Percentiles rank a stretch among this genome's conserved stretches.
These are phyloP conservation scores for Yponomeuta malinellus DNA, from an alignment of 2,888 invertebrate species.

Conservation along the genomic window DNA sequence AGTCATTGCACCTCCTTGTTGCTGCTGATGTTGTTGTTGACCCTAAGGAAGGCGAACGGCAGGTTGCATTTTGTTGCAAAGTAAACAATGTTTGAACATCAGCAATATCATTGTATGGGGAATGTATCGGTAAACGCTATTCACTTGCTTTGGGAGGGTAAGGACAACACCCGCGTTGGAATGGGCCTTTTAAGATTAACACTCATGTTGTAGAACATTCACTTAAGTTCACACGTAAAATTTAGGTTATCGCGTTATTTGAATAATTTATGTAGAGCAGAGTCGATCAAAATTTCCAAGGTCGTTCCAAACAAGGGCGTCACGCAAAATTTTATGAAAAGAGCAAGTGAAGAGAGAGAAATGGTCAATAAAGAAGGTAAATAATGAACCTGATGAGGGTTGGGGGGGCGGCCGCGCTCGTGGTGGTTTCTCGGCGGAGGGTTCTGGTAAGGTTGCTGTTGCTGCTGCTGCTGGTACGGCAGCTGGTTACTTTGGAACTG, in stretches of 20 bases:
- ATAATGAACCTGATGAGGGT: conserved; percentile 59
- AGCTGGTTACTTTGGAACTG: conserved; percentile 69
- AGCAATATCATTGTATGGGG: background rate
- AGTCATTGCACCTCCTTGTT: conserved; percentile 14
- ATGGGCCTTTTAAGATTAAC: too few species aligned
- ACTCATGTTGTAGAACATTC: too few species aligned
- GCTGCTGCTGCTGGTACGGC: conserved; percentile 53
- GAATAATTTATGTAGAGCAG: too few species aligned
- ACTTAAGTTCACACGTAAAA: too few species aligned
- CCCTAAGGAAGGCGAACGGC: conserved; percentile 17
- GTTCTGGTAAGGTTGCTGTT: conserved; percentile 48
- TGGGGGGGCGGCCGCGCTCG: conserved; percentile 71
- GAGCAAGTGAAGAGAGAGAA: conserved; percentile 4
- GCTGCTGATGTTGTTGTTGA: background rate
- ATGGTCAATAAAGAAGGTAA: conserved; percentile 12
- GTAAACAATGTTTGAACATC: background rate
- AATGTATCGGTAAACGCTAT: too few species aligned
- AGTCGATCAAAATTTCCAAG: too few species aligned
- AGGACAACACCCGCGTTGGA: background rate
- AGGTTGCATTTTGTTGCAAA: background rate
- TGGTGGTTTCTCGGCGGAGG: conserved; percentile 72
- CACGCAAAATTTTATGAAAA: background rate
- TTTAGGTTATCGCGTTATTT: too few species aligned
- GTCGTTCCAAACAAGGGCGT: too few species aligned
- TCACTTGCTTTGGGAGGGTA: background rate